Evolutionary conservation across 2,797 vertebrate species (phyloP), one percentile per base, ranked within the genome.

Genomic region (Manis pentadactyla): DNA sequence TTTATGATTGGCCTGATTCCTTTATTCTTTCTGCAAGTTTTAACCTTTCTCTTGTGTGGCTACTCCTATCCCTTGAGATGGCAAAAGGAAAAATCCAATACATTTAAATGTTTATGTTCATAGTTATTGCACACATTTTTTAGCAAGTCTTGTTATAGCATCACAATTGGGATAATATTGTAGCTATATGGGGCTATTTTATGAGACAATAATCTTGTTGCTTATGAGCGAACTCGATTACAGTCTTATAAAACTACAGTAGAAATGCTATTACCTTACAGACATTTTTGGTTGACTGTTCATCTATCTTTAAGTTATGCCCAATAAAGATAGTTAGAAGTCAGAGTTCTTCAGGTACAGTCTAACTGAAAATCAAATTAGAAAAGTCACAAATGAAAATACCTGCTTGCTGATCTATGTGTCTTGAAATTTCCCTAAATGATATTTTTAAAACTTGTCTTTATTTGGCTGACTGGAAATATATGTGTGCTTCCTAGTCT

Each of bases 171-270:
- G 95, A 97, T 98, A 97, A 97, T 68, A 37, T 75, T 95, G 37
- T 92, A 96, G 91, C 94, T 97, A 91, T 46, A 59, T 92, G 93
- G 97, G 93, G 95, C 91, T 98, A 92, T 87, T 98, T 99, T 98
- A 98, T 75, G 97, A 98, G 94, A 89, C 93, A 94, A 98, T 98
- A 98, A 98, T 98, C 97, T 97, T 96, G 77, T 98, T 98, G 91
- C 39, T 87, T 98, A 97, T 49, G 93, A 98, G 90, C 92, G 87
- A 98, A 98, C 97, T 97, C 46, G 55, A 98, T 98, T 98, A 98
- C 81, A 92, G 94, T 78, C 96, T 97, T 97, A 90, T 98, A 98
- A 95, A 98, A 90, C 89, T 92, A 95, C 93, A 97, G 71, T 98
- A 96, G 94, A 73, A 69, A 96, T 97, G 95, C 63, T 97, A 96